Evolutionary conservation across 1,140 invertebrate species (phyloP).

Genomic region (Alviniconcha marisindica): DNA sequence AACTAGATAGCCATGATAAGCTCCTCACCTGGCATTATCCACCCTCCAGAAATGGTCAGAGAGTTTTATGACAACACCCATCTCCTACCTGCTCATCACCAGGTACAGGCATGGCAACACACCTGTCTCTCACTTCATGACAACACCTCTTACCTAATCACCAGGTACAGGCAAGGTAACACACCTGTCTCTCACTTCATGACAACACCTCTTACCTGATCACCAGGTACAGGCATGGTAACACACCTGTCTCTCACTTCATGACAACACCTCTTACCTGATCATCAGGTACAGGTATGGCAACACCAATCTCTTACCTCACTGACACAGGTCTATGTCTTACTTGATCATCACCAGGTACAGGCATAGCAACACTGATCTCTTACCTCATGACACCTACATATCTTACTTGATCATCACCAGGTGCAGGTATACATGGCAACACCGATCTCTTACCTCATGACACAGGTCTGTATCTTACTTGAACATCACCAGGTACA

Average conservation of each 20-base stretch:
- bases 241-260: background rate
- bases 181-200: too few species aligned
- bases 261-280: constrained; percentile 55
- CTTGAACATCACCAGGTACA: too few species aligned
- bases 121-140: constrained; percentile 67
- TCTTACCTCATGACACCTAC: too few species aligned
- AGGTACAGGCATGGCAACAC: constrained; percentile 70
- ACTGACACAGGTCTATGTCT: background rate
- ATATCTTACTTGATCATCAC: constrained; percentile 61
- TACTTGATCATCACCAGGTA: constrained; percentile 56
- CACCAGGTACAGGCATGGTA: too few species aligned
- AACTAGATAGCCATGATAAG: too few species aligned
- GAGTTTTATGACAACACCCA: too few species aligned
- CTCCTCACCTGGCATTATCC: too few species aligned
- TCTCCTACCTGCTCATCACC: constrained; percentile 61
- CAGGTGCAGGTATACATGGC: constrained; percentile 69
- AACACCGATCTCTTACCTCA: constrained; percentile 62
- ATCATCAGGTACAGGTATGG: constrained; percentile 62
- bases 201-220: background rate
- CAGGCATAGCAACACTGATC: background rate
- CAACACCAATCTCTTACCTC: constrained; percentile 63
- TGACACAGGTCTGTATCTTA: constrained; percentile 43
- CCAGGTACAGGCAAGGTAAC: too few species aligned
- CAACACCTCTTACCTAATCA: too few species aligned
- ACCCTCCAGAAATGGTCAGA: too few species aligned